Percentiles rank a stretch among this genome's conserved stretches.
phyloP scores from a whole-genome alignment of 2,888 invertebrate genomes.

The Trypoxylon attenuatum region DNA sequence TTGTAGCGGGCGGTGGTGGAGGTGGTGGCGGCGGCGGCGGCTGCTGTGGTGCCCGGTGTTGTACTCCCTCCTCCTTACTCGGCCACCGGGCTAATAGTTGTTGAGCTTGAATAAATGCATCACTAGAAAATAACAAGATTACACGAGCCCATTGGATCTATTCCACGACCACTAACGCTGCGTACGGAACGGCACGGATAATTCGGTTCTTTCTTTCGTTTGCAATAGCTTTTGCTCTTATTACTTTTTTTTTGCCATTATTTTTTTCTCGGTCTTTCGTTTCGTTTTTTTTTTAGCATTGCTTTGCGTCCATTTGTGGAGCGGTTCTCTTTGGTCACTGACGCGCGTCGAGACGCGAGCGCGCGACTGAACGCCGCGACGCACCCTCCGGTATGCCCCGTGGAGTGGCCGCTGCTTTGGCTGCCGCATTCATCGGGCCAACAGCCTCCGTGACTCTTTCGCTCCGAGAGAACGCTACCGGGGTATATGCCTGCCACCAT shows the following conservation, averaged over 20 bases:
- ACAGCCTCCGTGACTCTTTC: no score
- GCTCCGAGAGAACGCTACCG: background rate
- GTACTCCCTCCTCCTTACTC: slow-evolving; percentile 86
- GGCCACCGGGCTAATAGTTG: slow-evolving; percentile 96
- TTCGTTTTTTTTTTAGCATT: no score
- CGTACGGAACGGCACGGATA: slow-evolving; percentile 38
- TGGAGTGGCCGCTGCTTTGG: no score
- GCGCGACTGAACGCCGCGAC: no score
- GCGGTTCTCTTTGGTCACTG: no score
- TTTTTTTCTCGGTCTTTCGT: no score
- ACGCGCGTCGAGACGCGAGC: no score
- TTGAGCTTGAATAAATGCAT: slow-evolving; percentile 98
- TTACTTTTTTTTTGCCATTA: background rate
- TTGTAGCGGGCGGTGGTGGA: slow-evolving; percentile 48
- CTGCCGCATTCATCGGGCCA: no score
- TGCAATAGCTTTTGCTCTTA: background rate
- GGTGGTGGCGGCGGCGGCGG: slow-evolving; percentile 74
- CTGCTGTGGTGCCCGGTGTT: slow-evolving; percentile 73
- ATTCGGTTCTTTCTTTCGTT: background rate
- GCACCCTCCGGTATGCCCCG: no score
- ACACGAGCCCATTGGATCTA: slow-evolving; percentile 70
- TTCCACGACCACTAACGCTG: slow-evolving; percentile 64
- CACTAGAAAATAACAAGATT: slow-evolving; percentile 92
- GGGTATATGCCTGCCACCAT: background rate
- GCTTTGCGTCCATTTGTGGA: background rate